Conservation (phyloP, 2,888 invertebrate genomes). For the Xylocampa areola region DNA sequence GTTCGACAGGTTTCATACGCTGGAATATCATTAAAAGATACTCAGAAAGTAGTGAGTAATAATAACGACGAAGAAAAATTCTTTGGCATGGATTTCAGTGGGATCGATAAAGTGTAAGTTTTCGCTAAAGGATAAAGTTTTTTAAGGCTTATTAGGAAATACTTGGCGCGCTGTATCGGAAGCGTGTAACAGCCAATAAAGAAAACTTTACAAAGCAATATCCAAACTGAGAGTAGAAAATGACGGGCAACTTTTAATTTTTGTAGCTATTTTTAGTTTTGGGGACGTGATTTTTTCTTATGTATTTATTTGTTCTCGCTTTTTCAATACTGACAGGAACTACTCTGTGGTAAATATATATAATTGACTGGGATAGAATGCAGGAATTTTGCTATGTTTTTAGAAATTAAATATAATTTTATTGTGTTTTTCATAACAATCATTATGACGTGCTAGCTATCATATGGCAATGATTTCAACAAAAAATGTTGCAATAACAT, state of each 20-base stretch:
- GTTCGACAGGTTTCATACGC: slow-evolving; percentile 67
- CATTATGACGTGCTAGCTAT: too few species aligned
- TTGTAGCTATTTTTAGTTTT: slow-evolving; percentile 1
- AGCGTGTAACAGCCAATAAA: slow-evolving; percentile 19
- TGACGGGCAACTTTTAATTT: slow-evolving; percentile 10
- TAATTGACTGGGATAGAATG: too few species aligned
- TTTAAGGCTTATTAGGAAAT: slow-evolving; percentile 19
- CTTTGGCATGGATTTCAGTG: slow-evolving; percentile 75
- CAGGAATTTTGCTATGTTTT: too few species aligned
- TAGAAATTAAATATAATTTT: too few species aligned
- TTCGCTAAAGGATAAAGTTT: slow-evolving; percentile 10
- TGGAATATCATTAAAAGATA: slow-evolving; percentile 66
- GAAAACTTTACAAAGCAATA: slow-evolving; percentile 14
- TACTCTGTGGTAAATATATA: too few species aligned
- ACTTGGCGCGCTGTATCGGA: slow-evolving; percentile 19
- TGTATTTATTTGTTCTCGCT: too few species aligned
- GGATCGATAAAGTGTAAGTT: slow-evolving; percentile 68
- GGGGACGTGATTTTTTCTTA: not conserved
- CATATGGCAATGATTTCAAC: too few species aligned
- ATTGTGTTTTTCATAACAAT: too few species aligned
- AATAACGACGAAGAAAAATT: slow-evolving; percentile 22
- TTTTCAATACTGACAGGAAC: too few species aligned
- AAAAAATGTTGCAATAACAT: too few species aligned
- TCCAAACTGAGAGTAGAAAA: slow-evolving; percentile 18
- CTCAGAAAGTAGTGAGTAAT: slow-evolving; percentile 54